Percentiles rank a stretch among this genome's conserved stretches.
phyloP scores from a whole-genome alignment of 2,888 invertebrate genomes.

The Aphrophora alni region DNA sequence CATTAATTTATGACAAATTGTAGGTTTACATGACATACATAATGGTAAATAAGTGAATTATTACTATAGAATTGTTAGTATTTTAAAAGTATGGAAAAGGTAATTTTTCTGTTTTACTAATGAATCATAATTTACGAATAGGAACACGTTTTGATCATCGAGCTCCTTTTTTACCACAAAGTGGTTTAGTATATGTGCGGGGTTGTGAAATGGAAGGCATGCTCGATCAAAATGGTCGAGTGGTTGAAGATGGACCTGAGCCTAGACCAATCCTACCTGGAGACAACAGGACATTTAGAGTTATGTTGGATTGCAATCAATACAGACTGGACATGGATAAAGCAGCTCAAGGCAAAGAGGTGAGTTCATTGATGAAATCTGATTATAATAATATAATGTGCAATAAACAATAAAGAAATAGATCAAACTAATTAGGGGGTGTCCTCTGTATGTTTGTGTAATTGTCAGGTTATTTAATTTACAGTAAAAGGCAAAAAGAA shows the following conservation, averaged over 20 bases:
- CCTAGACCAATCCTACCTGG: slow-evolving; percentile 87
- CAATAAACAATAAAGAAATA: too few relatives aligned
- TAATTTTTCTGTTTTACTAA: too few relatives aligned
- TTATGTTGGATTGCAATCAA: slow-evolving; percentile 97
- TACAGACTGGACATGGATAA: slow-evolving; percentile 91
- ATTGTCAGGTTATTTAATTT: too few relatives aligned
- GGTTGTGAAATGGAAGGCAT: slow-evolving; percentile 99
- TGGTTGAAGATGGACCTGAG: slow-evolving; percentile 96
- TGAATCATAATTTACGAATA: slow-evolving; percentile 47
- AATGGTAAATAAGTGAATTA: too few relatives aligned
- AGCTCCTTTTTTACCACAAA: slow-evolving; percentile 89
- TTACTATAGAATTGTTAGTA: too few relatives aligned
- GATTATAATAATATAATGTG: too few relatives aligned
- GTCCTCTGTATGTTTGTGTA: too few relatives aligned
- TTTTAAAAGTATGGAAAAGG: too few relatives aligned
- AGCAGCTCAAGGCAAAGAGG: slow-evolving; percentile 63
- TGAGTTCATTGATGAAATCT: neutral
- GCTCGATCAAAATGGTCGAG: slow-evolving; percentile 92
- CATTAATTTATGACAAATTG: too few relatives aligned
- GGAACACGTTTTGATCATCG: slow-evolving; percentile 82
- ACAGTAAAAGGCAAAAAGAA: too few relatives aligned
- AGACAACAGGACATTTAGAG: slow-evolving; percentile 89
- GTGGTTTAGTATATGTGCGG: slow-evolving; percentile 88
- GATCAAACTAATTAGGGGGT: too few relatives aligned
- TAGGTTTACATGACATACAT: too few relatives aligned